Evolutionary conservation across 1,140 invertebrate species (phyloP), one percentile per base, ranked within the genome.

Genomic region (Drosophila orena): DNA sequence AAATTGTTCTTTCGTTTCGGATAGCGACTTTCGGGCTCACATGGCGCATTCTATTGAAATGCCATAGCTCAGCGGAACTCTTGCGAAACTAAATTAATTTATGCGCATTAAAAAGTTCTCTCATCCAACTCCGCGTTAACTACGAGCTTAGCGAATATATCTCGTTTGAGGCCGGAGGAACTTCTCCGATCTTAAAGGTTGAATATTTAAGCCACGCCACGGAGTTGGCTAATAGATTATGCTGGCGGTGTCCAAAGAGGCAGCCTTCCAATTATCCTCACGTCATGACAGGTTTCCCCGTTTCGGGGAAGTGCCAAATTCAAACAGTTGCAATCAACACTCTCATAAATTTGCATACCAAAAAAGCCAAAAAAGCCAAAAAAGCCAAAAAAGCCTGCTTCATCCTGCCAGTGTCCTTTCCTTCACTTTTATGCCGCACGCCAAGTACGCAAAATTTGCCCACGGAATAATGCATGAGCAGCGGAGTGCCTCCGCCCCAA

Each of bases 271-370:
- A 65, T 61, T 62, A 58, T 59, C 50, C 56, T 53, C 42, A 47
- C 61, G 56, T 70, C 68, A 56, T 65, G 47, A 65, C 53, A 44
- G 46, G 42, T 46, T 34, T 8, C 0, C 30, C 6, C 30, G 30
- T 8, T 30, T 8, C 30, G 35, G 5, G 38, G 15, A 34, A 37
- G 27, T 15, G 50, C 55, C 69, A 44, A 53, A 69, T 58, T 57
- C 52, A 77, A 79, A 81, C 83, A 79, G 83, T 65, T 88, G 83
- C 83, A 88, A 89, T 88, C 83, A 89, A 79, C 83, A 88, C 83
- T 88, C 71, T 59, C 83, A 88, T 88, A 88, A 88, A 88, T 88
- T 88, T 88, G 83, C 83, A 88, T 88, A 79, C 62, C 71, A 56
- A 88, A 88, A n/a, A n/a, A n/a, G n/a, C n/a, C n/a, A n/a, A n/a